Evolutionary conservation across 2,113 vertebrate genomes (phyloP).

Genomic region (Paradisaea rubra): DNA sequence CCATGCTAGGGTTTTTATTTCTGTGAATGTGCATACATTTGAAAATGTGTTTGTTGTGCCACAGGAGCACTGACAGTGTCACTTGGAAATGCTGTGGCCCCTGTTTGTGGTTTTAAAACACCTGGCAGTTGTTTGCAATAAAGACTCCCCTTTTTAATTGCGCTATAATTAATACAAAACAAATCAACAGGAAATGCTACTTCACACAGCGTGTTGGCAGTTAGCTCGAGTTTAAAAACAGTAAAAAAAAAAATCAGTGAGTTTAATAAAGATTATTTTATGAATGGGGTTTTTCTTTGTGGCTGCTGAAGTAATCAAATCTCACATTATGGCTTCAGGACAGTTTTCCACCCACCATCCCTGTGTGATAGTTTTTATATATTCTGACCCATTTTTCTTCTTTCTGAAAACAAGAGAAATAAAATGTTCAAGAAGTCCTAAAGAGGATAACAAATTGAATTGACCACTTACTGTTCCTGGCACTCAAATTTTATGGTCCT

Average conservation of each 20-base stretch:
- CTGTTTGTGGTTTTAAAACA: neutral
- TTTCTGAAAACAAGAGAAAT: slow-evolving; percentile 2
- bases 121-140: neutral
- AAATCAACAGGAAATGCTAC: slow-evolving; percentile 2
- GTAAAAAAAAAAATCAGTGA: neutral
- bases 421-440: slow-evolving; percentile 1
- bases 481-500: slow-evolving; percentile 5
- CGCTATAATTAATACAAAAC: neutral
- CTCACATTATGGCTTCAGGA: neutral
- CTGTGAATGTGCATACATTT: neutral
- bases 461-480: slow-evolving; percentile 44
- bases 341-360: neutral
- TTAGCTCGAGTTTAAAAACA: neutral
- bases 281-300: neutral
- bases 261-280: neutral
- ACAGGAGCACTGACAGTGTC: neutral
- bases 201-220: slow-evolving; percentile 4
- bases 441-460: slow-evolving; percentile 43
- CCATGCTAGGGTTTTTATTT: neutral
- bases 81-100: neutral
- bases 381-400: slow-evolving; percentile 10
- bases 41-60: neutral
- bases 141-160: neutral
- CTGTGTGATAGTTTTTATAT: neutral
- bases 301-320: slow-evolving; percentile 22